These are phyloP conservation scores for Palythoa grandiflora DNA, from an alignment of 92 coral and sea anemone genomes.

Conservation along the genomic window DNA sequence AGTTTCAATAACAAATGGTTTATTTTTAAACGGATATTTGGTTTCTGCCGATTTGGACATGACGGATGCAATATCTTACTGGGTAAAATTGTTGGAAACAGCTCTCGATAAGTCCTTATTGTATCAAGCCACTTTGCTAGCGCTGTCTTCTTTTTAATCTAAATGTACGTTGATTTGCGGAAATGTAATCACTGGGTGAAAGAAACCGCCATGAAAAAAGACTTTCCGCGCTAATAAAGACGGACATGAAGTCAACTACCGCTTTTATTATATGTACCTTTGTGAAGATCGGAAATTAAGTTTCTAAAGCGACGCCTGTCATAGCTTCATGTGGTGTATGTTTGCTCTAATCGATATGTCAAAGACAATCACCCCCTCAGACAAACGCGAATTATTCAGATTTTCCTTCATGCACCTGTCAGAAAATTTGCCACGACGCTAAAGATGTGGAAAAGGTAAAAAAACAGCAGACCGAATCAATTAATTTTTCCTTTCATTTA, in stretches of 20 bases:
- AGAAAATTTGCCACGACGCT: not conserved
- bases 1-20: not conserved
- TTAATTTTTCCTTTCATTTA: not conserved
- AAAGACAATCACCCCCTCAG: not conserved
- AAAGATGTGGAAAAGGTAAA: not conserved
- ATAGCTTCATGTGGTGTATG: not conserved
- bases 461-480: not conserved
- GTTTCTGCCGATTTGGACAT: slow-evolving; percentile 13
- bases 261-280: not conserved
- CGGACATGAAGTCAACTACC: not conserved
- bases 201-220: not conserved
- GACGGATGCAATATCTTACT: slow-evolving; percentile 8
- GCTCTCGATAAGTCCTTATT: not conserved
- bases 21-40: not conserved
- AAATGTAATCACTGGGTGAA: slow-evolving; percentile 1
- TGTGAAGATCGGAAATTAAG: not conserved
- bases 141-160: not conserved
- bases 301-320: not conserved
- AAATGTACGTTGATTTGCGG: not conserved
- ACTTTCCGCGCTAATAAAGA: not conserved
- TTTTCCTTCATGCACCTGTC: not conserved
- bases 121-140: not conserved
- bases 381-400: slow-evolving; percentile 10
- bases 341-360: not conserved
- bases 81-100: not conserved